phyloP scores from a whole-genome alignment of 92 coral and sea anemone species.

The Chrysogorgia sp. region DNA sequence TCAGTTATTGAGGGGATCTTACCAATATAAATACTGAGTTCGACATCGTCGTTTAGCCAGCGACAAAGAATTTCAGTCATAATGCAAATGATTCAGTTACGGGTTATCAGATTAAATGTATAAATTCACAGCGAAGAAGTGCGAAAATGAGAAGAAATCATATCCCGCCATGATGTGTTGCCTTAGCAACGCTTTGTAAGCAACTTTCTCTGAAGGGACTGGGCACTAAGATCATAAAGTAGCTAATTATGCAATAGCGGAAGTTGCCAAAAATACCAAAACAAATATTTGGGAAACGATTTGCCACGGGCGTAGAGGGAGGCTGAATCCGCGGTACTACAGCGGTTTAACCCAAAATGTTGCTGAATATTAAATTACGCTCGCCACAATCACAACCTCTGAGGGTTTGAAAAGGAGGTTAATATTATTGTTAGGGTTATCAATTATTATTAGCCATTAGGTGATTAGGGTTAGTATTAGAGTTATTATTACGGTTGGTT shows the following conservation, averaged over 20 bases:
- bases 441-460: too few species aligned
- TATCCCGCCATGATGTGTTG: slow-evolving; percentile 35
- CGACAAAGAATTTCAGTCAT: slow-evolving; percentile 98
- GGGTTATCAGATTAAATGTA: slow-evolving; percentile 6
- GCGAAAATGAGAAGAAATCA: neutral
- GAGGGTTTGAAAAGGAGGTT: too few species aligned
- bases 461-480: too few species aligned
- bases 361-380: too few species aligned
- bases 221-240: neutral
- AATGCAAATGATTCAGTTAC: slow-evolving; percentile 22
- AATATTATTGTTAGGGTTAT: too few species aligned
- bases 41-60: slow-evolving; percentile 95
- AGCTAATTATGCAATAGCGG: neutral
- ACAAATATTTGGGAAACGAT: too few species aligned
- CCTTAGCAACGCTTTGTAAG: slow-evolving; percentile 11
- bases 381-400: too few species aligned
- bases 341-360: too few species aligned
- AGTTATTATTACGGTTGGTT: too few species aligned
- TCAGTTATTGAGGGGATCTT: slow-evolving; percentile 20
- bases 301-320: too few species aligned
- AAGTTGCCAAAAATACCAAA: neutral
- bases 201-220: neutral
- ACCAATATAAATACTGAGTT: slow-evolving; percentile 83
- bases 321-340: too few species aligned
- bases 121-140: neutral